phyloP scores from a whole-genome alignment of 1,140 invertebrate species.

The Archegozetes longisetosus region DNA sequence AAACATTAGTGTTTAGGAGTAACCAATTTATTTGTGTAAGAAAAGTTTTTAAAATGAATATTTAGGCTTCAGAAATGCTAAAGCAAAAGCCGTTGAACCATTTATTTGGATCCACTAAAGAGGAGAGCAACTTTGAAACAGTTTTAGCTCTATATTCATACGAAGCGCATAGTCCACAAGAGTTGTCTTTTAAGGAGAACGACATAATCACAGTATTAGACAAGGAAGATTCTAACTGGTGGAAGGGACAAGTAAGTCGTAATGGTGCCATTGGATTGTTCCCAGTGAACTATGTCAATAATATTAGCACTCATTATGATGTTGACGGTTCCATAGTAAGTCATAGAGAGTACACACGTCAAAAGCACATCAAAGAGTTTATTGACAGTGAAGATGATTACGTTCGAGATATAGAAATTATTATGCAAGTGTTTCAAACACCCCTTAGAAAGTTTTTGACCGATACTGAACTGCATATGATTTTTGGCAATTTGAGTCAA shows the following conservation, averaged over 20 bases:
- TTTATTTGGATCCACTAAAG: too few relatives aligned
- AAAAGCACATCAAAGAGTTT: background rate
- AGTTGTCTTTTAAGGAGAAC: background rate
- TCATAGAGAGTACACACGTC: background rate
- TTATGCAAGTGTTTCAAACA: background rate
- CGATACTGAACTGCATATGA: too few relatives aligned
- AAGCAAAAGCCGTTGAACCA: too few relatives aligned
- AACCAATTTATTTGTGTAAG: too few relatives aligned
- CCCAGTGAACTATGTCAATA: too few relatives aligned
- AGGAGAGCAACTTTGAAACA: too few relatives aligned
- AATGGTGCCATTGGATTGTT: background rate
- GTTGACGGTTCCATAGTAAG: too few relatives aligned
- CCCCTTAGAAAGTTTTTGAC: background rate
- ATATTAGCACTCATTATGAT: too few relatives aligned
- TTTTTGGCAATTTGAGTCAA: too few relatives aligned
- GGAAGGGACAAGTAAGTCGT: background rate
- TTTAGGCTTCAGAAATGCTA: too few relatives aligned
- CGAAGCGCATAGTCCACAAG: background rate
- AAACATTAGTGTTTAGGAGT: too few relatives aligned
- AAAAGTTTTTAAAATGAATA: too few relatives aligned
- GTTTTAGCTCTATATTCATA: background rate
- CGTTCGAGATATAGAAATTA: background rate
- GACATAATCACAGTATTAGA: background rate
- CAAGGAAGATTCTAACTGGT: background rate
- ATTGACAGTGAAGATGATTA: background rate